A percentile compares a stretch with the other conserved stretches of the same genome.
Evolutionary conservation across 2,797 vertebrate species (phyloP).

Genomic region (Crotalus adamanteus): DNA sequence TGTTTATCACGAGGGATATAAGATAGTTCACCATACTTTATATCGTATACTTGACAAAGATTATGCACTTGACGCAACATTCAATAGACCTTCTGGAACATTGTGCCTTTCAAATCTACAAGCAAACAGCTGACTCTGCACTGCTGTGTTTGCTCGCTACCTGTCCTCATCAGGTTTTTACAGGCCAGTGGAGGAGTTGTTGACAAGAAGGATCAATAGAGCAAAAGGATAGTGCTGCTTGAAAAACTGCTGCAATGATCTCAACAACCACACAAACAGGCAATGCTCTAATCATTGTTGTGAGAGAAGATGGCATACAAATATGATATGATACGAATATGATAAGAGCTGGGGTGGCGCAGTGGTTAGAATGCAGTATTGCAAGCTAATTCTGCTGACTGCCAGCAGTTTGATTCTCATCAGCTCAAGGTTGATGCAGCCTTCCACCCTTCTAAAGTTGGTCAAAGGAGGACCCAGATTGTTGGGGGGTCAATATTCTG

Average conservation of each 20-base stretch:
- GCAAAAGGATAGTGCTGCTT: conserved; percentile 85
- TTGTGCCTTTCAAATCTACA: conserved; percentile 61
- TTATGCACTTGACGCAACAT: conserved; percentile 24
- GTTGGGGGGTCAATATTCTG: background rate
- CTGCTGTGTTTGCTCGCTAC: conserved; percentile 68
- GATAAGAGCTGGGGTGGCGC: background rate
- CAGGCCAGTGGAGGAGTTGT: conserved; percentile 71
- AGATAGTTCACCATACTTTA: background rate
- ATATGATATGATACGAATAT: background rate
- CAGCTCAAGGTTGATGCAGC: background rate
- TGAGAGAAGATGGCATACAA: background rate
- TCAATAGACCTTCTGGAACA: conserved; percentile 35
- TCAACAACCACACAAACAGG: conserved; percentile 10
- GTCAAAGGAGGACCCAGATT: background rate
- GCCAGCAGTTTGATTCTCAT: background rate
- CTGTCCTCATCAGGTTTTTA: conserved; percentile 71
- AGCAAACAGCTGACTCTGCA: conserved; percentile 74
- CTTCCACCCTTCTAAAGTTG: accelerated
- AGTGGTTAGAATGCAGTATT: background rate
- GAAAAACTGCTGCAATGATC: background rate
- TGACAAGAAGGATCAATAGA: conserved; percentile 87
- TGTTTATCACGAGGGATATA: background rate
- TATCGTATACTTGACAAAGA: conserved; percentile 20
- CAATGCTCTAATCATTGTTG: conserved; percentile 47
- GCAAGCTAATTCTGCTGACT: background rate